Conservation (phyloP, 2,888 invertebrate genomes). For the Cheilosia vernalis region DNA sequence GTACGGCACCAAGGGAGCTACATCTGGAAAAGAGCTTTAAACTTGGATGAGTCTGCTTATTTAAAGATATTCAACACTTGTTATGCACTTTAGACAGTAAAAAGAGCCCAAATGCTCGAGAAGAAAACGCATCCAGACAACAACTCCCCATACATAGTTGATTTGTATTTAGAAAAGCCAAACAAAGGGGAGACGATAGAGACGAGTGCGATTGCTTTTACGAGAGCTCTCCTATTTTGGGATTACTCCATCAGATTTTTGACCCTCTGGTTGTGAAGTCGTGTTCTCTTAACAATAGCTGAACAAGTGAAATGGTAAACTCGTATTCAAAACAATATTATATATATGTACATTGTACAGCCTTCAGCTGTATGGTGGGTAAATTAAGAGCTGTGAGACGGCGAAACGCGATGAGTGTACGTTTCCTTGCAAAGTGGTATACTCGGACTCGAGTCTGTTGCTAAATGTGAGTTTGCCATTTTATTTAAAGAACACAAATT, state of each 20-base stretch:
- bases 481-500: conserved; percentile 67
- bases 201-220: conserved; percentile 18
- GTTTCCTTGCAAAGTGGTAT: conserved; percentile 39
- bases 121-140: conserved; percentile 32
- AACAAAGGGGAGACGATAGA: not conserved
- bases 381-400: conserved; percentile 22
- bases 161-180: not conserved
- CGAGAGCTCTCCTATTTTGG: conserved; percentile 56
- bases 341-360: not conserved
- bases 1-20: not conserved
- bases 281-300: conserved; percentile 20
- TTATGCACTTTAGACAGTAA: conserved; percentile 42
- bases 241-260: conserved; percentile 51
- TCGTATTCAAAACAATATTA: not conserved
- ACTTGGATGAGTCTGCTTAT: conserved; percentile 33
- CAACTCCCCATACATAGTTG: not conserved
- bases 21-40: conserved; percentile 46
- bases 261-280: conserved; percentile 49
- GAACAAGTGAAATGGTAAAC: conserved; percentile 32
- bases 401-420: conserved; percentile 3
- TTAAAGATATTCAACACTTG: conserved; percentile 58
- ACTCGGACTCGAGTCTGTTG: conserved; percentile 35
- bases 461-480: conserved; percentile 52
- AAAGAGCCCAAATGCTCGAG: conserved; percentile 2
- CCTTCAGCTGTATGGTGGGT: not conserved